Evolutionary conservation across 1,140 invertebrate genomes (phyloP).

Genomic region (Drosophila miranda): DNA sequence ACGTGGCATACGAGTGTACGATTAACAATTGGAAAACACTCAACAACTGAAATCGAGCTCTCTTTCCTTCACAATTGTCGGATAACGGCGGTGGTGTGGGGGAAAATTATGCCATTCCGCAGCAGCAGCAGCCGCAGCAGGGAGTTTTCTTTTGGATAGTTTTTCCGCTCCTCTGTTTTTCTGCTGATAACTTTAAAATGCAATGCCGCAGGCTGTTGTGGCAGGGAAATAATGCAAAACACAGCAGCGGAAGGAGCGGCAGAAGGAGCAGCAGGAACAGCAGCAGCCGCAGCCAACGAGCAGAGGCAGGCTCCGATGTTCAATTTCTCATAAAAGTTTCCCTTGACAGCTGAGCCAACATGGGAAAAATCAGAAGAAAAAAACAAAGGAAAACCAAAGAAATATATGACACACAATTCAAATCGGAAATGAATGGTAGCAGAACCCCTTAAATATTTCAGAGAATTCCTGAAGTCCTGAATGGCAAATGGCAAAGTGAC

Average conservation of each 20-base stretch:
- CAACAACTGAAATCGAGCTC: slow-evolving; percentile 73
- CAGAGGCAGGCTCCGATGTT: slow-evolving; percentile 55
- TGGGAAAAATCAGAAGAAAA: slow-evolving; percentile 5
- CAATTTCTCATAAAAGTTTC: slow-evolving; percentile 78
- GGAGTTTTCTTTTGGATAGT: slow-evolving; percentile 41
- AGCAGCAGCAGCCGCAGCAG: slow-evolving; percentile 18
- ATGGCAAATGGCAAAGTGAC: too few species aligned
- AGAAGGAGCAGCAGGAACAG: too few species aligned
- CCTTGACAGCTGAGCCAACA: slow-evolving; percentile 58
- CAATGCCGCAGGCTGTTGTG: slow-evolving; percentile 78
- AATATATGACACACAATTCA: slow-evolving; percentile 73
- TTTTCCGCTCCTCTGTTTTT: slow-evolving; percentile 28
- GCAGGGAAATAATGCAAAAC: slow-evolving; percentile 77
- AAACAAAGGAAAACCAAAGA: slow-evolving; percentile 1
- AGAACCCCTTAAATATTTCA: too few species aligned
- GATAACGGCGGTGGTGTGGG: not conserved
- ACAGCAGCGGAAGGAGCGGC: slow-evolving; percentile 34
- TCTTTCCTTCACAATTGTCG: slow-evolving; percentile 53
- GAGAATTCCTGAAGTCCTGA: slow-evolving; percentile 5
- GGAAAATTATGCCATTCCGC: slow-evolving; percentile 10
- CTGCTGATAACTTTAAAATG: slow-evolving; percentile 76
- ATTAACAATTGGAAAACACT: slow-evolving; percentile 71
- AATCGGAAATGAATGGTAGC: slow-evolving; percentile 31
- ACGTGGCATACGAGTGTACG: slow-evolving; percentile 12
- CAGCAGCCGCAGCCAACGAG: not conserved